Percentiles rank a stretch among this genome's conserved stretches.
phyloP scores from a whole-genome alignment of 2,797 vertebrate species.

The Myotis vivesi region DNA sequence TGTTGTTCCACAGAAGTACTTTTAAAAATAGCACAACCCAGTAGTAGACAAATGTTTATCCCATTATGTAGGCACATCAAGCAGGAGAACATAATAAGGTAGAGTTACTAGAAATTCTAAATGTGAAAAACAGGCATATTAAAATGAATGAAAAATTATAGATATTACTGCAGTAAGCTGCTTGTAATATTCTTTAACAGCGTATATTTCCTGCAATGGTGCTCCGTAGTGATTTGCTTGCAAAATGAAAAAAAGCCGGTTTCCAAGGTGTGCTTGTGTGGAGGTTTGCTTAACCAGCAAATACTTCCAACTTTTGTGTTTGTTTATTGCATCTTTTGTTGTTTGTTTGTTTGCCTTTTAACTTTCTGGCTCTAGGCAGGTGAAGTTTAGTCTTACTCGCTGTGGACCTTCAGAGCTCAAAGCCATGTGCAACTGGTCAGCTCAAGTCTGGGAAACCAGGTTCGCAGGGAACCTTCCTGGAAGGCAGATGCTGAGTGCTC shows the following conservation, averaged over 20 bases:
- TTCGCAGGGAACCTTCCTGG: constrained; percentile 21
- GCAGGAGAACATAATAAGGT: constrained; percentile 62
- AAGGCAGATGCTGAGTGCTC: neutral
- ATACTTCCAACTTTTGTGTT: neutral
- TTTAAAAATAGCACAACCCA: constrained; percentile 60
- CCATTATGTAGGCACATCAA: constrained; percentile 53
- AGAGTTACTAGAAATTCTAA: constrained; percentile 70
- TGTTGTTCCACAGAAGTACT: constrained; percentile 51
- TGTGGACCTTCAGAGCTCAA: constrained; percentile 46
- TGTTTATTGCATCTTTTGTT: neutral
- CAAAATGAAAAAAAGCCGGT: constrained; percentile 74
- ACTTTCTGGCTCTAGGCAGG: constrained; percentile 60
- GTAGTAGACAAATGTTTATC: constrained; percentile 67
- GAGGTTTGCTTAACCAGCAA: neutral
- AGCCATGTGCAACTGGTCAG: neutral
- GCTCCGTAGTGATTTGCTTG: neutral
- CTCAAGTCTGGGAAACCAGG: constrained; percentile 36
- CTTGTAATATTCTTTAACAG: constrained; percentile 79
- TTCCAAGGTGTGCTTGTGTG: constrained; percentile 72
- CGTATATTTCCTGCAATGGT: constrained; percentile 71
- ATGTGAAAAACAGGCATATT: constrained; percentile 68
- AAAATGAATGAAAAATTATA: constrained; percentile 83
- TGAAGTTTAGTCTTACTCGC: constrained; percentile 63
- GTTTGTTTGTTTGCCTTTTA: constrained; percentile 55
- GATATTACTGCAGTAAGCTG: constrained; percentile 82